These are phyloP conservation scores for Callospermophilus lateralis DNA, from an alignment of 2,113 vertebrate genomes.

Conservation along the genomic window DNA sequence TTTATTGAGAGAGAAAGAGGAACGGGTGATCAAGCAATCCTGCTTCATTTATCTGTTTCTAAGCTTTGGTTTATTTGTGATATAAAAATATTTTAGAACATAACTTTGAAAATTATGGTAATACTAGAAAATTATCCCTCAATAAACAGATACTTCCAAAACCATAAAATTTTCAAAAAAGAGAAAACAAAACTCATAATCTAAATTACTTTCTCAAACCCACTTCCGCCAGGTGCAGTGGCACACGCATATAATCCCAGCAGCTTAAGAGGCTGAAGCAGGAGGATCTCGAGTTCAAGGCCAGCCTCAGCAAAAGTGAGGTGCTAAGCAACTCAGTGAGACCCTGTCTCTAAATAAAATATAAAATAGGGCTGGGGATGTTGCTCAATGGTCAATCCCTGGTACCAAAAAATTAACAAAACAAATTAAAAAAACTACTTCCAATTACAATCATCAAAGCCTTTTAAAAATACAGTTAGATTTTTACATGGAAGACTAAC, in stretches of 20 bases:
- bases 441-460: constrained; percentile 4
- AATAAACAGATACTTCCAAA: background rate
- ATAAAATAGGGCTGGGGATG: no score
- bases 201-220: background rate
- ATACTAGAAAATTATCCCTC: background rate
- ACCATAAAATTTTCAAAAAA: constrained; percentile 23
- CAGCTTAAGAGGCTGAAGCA: no score
- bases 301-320: no score
- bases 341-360: no score
- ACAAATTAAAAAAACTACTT: background rate
- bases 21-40: background rate
- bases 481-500: background rate
- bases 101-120: constrained; percentile 16
- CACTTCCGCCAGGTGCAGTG: background rate
- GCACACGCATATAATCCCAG: no score
- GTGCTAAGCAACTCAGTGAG: no score
- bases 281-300: no score
- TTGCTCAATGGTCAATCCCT: no score
- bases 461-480: background rate
- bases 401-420: no score
- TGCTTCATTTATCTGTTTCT: background rate
- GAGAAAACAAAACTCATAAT: constrained; percentile 17
- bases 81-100: background rate
- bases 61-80: background rate
- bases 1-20: background rate